These are phyloP conservation scores for Paracentrotus lividus DNA, from an alignment of 53 echinoderm and acorn worm species.

Conservation along the genomic window DNA sequence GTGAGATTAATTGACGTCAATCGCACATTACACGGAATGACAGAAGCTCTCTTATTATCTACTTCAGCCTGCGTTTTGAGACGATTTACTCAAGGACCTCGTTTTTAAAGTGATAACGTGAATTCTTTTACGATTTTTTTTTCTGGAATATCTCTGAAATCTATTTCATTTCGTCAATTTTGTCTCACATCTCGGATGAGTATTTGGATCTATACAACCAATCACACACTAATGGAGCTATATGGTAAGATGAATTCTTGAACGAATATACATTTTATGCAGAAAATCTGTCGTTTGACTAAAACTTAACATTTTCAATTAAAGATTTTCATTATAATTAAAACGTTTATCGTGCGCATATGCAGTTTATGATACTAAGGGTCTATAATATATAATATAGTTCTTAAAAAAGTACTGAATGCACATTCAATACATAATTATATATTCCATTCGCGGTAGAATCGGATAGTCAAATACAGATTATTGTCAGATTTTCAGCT, in stretches of 20 bases:
- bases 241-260: constrained; percentile 16
- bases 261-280: background rate
- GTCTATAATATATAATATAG: no score
- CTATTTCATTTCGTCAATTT: background rate
- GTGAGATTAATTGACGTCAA: background rate
- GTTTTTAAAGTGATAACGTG: background rate
- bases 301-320: no score
- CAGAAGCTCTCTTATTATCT: background rate
- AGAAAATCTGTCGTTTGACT: no score
- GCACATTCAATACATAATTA: no score
- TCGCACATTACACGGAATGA: background rate
- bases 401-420: no score
- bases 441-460: no score
- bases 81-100: background rate
- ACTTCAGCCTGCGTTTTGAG: background rate
- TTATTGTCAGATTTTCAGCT: no score
- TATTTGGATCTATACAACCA: constrained; percentile 43
- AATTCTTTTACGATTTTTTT: background rate
- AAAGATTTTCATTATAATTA: no score
- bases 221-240: background rate
- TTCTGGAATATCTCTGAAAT: background rate
- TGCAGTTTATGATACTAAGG: no score
- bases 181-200: background rate
- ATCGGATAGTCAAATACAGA: no score
- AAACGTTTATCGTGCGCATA: no score